Base-by-base conservation (phyloP, 2,888 invertebrate species). In the Philonicus albiceps region DNA sequence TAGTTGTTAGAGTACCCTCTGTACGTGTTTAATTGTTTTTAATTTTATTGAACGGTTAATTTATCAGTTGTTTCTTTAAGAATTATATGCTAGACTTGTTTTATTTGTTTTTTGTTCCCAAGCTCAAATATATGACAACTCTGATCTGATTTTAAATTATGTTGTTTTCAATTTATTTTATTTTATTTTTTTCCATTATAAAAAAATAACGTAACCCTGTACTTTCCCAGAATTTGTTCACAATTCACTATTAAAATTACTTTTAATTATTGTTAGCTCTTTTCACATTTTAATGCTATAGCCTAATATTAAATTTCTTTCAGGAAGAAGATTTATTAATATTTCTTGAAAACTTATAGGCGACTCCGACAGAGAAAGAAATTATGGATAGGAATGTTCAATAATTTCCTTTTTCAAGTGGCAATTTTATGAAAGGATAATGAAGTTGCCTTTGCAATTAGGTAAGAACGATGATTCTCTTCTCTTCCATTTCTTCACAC, bases 101-200 rank as follows among this genome's bases (percentile, higher is more conserved):
- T 55, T 64, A 55, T 30, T 81, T 81, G 81, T 81, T 81, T 81
- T 81, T 81, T 53, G 34, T 80, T 80, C 55, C 64, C 64, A 64
- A 81, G 34, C 55, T 81, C 34, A 81, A 81, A 81, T 81, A 81
- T 81, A 81, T 81, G 64, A 55, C 81, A 81, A 19, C 64, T 81
- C 22, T 55, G 64, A 64, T 64, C 64, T 64, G 64, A 55, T 81
- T 74, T 53, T 81, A 81, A 34, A 37, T 80, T 22, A 27, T 80
- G 19, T 80, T 80, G n/a, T 40, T 80, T 80, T 80, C 22, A 22
- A 19, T 64, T 64, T 64, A 64, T 64, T 64, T 49, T 16, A 49
- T 19, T 49, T 53, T 53, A 53, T 53, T 19, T 49, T 22, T 64
- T 55, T 64, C 34, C 64, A 64, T 81, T 49, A 19, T 19, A 49